Evolutionary conservation across 2,113 vertebrate species (phyloP).

Genomic region (Ochotona curzoniae): DNA sequence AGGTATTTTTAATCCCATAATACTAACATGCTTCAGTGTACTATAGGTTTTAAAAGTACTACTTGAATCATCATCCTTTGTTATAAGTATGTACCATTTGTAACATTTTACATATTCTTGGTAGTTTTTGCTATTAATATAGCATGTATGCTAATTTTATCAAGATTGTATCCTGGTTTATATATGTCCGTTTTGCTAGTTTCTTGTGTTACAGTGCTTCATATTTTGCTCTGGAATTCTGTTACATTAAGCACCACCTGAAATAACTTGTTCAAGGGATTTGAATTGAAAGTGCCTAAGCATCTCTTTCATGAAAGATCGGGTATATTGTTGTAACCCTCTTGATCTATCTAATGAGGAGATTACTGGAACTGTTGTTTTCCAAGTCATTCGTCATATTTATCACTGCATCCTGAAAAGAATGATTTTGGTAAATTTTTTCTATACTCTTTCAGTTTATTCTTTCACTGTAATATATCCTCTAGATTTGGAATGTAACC

Average conservation of each 20-base stretch:
- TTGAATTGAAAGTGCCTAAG: slow-evolving; percentile 3
- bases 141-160: background rate
- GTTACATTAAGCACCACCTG: background rate
- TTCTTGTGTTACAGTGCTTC: background rate
- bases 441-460: background rate
- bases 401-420: background rate
- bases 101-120: slow-evolving; percentile 22
- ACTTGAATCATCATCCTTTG: slow-evolving; percentile 45
- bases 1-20: slow-evolving; percentile 13
- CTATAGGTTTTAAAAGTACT: background rate
- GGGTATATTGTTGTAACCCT: background rate
- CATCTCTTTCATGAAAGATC: background rate
- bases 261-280: slow-evolving; percentile 20
- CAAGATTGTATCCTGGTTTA: background rate
- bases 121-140: slow-evolving; percentile 4
- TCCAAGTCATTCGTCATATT: background rate
- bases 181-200: background rate
- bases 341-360: background rate
- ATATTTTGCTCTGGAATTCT: background rate
- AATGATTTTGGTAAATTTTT: background rate
- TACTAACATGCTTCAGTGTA: background rate
- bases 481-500: background rate
- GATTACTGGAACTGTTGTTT: slow-evolving; percentile 4
- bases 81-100: background rate
- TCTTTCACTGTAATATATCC: background rate